phyloP scores from a whole-genome alignment of 1,140 invertebrate species.

The Euura saliciscinereae region DNA sequence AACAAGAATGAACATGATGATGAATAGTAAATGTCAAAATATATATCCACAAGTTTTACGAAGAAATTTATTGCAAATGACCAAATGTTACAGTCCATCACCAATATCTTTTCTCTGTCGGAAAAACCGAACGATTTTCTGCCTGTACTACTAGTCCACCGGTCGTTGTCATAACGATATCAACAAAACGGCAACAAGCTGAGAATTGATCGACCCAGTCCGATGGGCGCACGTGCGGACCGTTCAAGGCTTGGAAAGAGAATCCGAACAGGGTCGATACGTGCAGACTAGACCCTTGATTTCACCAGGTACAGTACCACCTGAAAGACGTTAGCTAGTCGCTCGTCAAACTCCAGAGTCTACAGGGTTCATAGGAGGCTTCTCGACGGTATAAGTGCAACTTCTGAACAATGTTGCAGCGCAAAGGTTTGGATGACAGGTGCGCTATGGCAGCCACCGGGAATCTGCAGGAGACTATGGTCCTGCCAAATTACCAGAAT shows the following conservation, averaged over 20 bases:
- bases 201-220: not conserved
- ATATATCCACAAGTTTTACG: no score
- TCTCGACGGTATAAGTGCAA: not conserved
- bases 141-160: no score
- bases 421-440: slow-evolving; percentile 28
- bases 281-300: slow-evolving; percentile 17
- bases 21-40: no score
- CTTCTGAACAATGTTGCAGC: slow-evolving; percentile 29
- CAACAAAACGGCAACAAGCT: not conserved
- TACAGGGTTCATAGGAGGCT: no score
- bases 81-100: no score
- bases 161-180: not conserved
- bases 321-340: not conserved
- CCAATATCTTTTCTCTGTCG: no score
- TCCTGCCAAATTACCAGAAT: not conserved
- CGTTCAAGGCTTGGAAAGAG: not conserved
- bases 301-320: slow-evolving; percentile 20
- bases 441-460: slow-evolving; percentile 25
- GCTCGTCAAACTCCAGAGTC: not conserved
- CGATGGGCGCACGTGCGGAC: not conserved
- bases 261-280: slow-evolving; percentile 22
- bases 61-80: no score
- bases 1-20: no score
- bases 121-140: no score
- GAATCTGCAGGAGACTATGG: slow-evolving; percentile 1